Percentiles rank a stretch among this genome's conserved stretches.
phyloP scores from a whole-genome alignment of 2,888 invertebrate species.

The Metallyticus violacea region DNA sequence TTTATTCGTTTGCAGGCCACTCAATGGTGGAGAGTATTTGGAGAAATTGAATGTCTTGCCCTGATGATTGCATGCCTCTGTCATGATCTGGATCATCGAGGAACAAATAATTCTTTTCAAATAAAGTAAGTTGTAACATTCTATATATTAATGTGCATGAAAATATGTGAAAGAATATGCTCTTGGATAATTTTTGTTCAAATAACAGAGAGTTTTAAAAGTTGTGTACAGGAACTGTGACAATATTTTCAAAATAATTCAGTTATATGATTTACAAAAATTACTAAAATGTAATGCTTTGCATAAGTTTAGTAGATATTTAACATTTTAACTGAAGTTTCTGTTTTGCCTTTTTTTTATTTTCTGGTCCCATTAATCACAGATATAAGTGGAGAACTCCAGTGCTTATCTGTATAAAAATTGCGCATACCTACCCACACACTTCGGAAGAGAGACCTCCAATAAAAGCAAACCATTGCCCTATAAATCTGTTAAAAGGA shows the following conservation, averaged over 20 bases:
- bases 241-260: not conserved
- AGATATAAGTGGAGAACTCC: too few relatives aligned
- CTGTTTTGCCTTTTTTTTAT: too few relatives aligned
- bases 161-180: not conserved
- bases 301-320: too few relatives aligned
- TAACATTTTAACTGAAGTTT: too few relatives aligned
- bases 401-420: too few relatives aligned
- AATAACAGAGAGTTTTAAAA: not conserved
- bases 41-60: conserved; percentile 87
- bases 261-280: not conserved
- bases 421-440: too few relatives aligned
- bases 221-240: not conserved
- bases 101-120: conserved; percentile 97
- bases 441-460: too few relatives aligned
- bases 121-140: conserved; percentile 73
- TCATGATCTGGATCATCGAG: conserved; percentile 93
- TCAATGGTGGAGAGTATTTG: conserved; percentile 90
- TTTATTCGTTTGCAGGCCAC: conserved; percentile 63
- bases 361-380: too few relatives aligned
- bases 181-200: not conserved
- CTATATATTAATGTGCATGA: not conserved
- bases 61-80: conserved; percentile 90
- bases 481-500: too few relatives aligned
- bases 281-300: not conserved
- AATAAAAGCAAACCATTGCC: too few relatives aligned